Evolutionary conservation across 2,113 vertebrate species (phyloP).

Genomic region (Dromas ardeola): DNA sequence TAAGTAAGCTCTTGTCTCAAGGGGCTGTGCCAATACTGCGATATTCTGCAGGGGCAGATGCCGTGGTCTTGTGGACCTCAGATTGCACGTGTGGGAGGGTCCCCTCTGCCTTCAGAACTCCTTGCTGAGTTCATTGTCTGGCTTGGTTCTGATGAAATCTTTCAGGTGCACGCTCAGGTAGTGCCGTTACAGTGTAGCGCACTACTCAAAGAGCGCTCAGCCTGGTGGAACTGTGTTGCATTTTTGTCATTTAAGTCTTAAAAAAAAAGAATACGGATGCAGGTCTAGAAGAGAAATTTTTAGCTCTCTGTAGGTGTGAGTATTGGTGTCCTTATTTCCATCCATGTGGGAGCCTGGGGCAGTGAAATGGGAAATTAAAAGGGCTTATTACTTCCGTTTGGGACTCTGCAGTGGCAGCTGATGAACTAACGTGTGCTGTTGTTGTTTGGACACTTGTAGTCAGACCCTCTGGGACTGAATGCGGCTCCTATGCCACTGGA

Average conservation of each 20-base stretch:
- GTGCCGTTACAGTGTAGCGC: not conserved
- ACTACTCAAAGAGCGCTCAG: not conserved
- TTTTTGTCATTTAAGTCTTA: not conserved
- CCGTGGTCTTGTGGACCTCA: accelerated
- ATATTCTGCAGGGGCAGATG: not conserved
- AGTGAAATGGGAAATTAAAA: not conserved
- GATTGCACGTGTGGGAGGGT: not conserved
- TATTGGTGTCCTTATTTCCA: not conserved
- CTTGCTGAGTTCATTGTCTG: accelerated
- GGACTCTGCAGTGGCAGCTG: not conserved
- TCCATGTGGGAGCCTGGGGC: not conserved
- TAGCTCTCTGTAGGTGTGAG: not conserved
- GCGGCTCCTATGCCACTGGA: slow-evolving; percentile 87
- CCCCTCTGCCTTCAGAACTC: not conserved
- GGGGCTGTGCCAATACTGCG: not conserved
- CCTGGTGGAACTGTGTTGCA: not conserved
- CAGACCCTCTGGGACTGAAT: slow-evolving; percentile 94
- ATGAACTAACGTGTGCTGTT: not conserved
- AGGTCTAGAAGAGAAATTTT: not conserved
- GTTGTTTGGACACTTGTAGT: slow-evolving; percentile 74
- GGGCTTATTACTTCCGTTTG: not conserved
- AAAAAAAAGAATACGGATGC: not conserved
- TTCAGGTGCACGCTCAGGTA: not conserved
- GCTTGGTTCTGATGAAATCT: not conserved
- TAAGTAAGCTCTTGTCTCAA: slow-evolving; percentile 68